These are phyloP conservation scores for Zaprionus inermis DNA, from an alignment of 1,140 invertebrate genomes.

Conservation along the genomic window DNA sequence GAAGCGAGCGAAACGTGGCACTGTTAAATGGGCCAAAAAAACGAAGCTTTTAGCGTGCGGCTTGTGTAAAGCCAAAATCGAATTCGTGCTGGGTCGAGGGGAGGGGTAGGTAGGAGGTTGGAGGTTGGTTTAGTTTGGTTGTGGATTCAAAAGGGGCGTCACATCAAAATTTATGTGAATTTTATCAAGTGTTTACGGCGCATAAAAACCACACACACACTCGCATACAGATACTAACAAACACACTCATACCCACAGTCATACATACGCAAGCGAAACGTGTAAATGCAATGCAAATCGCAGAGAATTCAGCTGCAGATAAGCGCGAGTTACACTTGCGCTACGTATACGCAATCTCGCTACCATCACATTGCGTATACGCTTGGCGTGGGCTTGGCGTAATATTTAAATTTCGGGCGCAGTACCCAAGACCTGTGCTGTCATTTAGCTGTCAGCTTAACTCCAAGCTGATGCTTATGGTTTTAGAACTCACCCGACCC, in stretches of 20 bases:
- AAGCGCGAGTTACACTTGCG: conserved; percentile 34
- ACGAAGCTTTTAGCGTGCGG: conserved; percentile 43
- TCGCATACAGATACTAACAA: not conserved
- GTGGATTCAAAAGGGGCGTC: conserved; percentile 9
- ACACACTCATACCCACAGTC: conserved; percentile 1
- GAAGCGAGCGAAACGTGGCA: conserved; percentile 22
- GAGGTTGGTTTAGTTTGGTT: not conserved
- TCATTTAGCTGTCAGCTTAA: conserved; percentile 65
- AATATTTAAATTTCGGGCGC: conserved; percentile 37
- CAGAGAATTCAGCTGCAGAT: conserved; percentile 29
- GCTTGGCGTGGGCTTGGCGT: conserved; percentile 18
- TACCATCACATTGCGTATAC: conserved; percentile 24
- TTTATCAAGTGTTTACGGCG: conserved; percentile 80
- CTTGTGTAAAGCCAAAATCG: conserved; percentile 51
- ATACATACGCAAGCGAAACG: conserved; percentile 13
- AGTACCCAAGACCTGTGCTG: conserved; percentile 38
- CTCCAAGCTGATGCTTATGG: conserved; percentile 60
- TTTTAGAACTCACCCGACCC: conserved; percentile 45
- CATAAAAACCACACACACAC: conserved; percentile 55
- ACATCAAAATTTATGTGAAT: conserved; percentile 77
- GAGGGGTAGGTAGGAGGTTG: not conserved
- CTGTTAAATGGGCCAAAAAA: conserved; percentile 51
- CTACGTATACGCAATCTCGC: conserved; percentile 48
- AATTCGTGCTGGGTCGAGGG: conserved; percentile 20
- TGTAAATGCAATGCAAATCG: conserved; percentile 59